Conservation (phyloP, 2,888 invertebrate species). For the Pollenia amentaria region DNA sequence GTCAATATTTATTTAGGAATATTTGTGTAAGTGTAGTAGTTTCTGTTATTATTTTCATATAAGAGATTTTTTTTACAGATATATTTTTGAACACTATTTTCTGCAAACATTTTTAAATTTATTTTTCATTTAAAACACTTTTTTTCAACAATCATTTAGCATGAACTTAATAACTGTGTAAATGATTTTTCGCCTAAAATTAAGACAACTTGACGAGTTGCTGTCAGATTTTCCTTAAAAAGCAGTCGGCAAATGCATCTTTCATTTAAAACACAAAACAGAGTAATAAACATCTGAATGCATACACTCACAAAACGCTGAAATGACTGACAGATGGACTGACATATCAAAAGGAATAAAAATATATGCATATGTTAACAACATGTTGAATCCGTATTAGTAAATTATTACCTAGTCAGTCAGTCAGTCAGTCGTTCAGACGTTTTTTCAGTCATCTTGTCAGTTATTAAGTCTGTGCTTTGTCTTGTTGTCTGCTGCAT, state of each 20-base stretch:
- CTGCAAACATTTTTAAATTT: neutral
- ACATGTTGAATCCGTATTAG: constrained; percentile 44
- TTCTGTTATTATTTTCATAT: no score
- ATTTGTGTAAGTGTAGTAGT: no score
- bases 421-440: constrained; percentile 9
- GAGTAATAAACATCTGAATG: constrained; percentile 15
- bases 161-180: constrained; percentile 30
- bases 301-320: neutral
- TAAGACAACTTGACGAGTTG: constrained; percentile 54
- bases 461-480: constrained; percentile 32
- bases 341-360: constrained; percentile 50
- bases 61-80: no score
- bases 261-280: constrained; percentile 17
- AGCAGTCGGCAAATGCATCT: constrained; percentile 20
- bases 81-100: neutral
- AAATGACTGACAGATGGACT: constrained; percentile 21
- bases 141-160: constrained; percentile 41
- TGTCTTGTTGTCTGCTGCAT: constrained; percentile 23
- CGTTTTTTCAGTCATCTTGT: neutral
- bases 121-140: neutral
- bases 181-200: constrained; percentile 15
- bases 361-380: constrained; percentile 46
- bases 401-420: constrained; percentile 29
- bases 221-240: constrained; percentile 59
- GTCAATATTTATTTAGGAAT: no score